These are phyloP conservation scores for Athalia cordata DNA, from an alignment of 2,888 invertebrate genomes.

Conservation along the genomic window DNA sequence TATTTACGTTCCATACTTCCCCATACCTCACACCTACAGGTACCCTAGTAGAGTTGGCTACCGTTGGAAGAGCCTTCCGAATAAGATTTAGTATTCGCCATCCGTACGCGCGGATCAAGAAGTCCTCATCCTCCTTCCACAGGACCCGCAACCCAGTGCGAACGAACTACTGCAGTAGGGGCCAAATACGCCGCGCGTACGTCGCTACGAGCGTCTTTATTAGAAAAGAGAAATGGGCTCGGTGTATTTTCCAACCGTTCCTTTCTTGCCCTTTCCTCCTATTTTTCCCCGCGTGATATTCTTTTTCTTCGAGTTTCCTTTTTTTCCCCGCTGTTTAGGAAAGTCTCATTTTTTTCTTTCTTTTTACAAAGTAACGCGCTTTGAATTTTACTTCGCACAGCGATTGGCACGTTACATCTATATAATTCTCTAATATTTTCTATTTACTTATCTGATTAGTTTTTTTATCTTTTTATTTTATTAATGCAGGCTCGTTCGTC, in stretches of 20 bases:
- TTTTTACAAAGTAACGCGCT: background rate
- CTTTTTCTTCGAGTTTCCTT: background rate
- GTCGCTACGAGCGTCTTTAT: constrained; percentile 67
- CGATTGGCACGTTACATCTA: too few relatives aligned
- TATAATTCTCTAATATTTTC: too few relatives aligned
- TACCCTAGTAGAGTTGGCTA: too few relatives aligned
- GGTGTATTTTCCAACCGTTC: constrained; percentile 69
- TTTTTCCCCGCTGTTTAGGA: constrained; percentile 53
- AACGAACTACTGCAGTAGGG: background rate
- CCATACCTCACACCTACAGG: too few relatives aligned
- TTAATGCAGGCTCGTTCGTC: too few relatives aligned
- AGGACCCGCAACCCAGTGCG: background rate
- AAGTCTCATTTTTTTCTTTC: too few relatives aligned
- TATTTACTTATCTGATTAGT: too few relatives aligned
- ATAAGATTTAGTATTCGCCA: constrained; percentile 68
- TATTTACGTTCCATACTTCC: too few relatives aligned
- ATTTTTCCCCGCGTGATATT: constrained; percentile 46
- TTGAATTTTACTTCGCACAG: background rate
- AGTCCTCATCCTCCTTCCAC: constrained; percentile 38
- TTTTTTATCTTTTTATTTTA: too few relatives aligned
- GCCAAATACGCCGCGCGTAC: too few relatives aligned
- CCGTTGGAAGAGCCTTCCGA: background rate
- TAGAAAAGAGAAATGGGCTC: constrained; percentile 66
- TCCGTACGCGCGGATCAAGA: constrained; percentile 57
- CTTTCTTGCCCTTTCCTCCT: constrained; percentile 40